Conservation (phyloP, 2,113 vertebrate genomes). For the Cheirogaleus medius region DNA sequence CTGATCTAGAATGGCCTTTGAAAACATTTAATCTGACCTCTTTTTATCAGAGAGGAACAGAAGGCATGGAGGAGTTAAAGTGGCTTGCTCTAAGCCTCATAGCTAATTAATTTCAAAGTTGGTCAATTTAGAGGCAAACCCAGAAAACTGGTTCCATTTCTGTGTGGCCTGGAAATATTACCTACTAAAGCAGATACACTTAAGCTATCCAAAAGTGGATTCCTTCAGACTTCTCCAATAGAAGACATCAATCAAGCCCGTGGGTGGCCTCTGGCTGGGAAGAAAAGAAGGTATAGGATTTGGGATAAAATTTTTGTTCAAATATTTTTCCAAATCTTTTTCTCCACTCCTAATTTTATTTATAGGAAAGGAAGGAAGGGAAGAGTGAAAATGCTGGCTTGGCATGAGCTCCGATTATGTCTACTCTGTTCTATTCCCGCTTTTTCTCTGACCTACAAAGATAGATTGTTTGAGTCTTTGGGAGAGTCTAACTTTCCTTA, state of each 20-base stretch:
- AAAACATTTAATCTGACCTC: not conserved
- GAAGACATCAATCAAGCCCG: constrained; percentile 8
- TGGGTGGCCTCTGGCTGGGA: constrained; percentile 63
- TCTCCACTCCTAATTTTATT: constrained; percentile 61
- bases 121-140: constrained; percentile 31
- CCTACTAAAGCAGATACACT: constrained; percentile 50
- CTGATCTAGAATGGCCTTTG: not conserved
- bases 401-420: constrained; percentile 31
- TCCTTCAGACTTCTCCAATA: constrained; percentile 49
- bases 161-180: constrained; percentile 64
- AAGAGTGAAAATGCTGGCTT: not conserved
- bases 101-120: constrained; percentile 53
- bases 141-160: constrained; percentile 48
- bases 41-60: not conserved
- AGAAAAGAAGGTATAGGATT: not conserved
- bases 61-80: not conserved
- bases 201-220: constrained; percentile 22
- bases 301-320: constrained; percentile 53
- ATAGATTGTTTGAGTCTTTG: constrained; percentile 45
- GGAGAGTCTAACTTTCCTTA: constrained; percentile 29
- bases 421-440: not conserved
- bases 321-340: constrained; percentile 68
- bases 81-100: not conserved
- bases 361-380: constrained; percentile 44
- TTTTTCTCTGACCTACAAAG: constrained; percentile 69